Evolutionary conservation across 2,113 vertebrate species (phyloP).

Genomic region (Mionectes macconnelli): DNA sequence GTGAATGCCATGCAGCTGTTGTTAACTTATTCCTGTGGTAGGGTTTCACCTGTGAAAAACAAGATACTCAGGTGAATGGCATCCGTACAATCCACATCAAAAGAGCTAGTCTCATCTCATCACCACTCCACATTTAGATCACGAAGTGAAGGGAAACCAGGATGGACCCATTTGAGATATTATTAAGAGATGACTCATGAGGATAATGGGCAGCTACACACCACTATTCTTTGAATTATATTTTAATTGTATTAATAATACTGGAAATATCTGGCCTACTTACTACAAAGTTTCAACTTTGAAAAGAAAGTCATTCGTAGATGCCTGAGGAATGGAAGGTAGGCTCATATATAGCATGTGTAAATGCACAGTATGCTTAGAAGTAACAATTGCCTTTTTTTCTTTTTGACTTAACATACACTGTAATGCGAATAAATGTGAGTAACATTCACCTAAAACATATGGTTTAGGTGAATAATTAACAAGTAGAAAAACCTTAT

Average conservation of each 20-base stretch:
- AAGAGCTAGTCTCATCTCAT: neutral
- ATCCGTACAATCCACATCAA: neutral
- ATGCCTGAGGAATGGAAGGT: neutral
- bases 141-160: neutral
- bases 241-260: neutral
- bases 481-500: neutral
- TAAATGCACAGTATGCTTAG: neutral
- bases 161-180: neutral
- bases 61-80: neutral
- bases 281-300: neutral
- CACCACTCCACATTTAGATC: neutral
- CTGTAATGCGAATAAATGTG: neutral
- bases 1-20: neutral
- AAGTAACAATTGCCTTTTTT: neutral
- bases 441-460: too few relatives aligned
- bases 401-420: neutral
- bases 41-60: neutral
- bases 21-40: neutral
- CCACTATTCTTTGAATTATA: neutral
- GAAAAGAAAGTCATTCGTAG: neutral
- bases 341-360: neutral
- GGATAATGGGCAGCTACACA: neutral
- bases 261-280: neutral
- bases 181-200: neutral
- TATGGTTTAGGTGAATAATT: neutral